Conservation (phyloP, 1,140 invertebrate genomes). For the Manduca sexta region DNA sequence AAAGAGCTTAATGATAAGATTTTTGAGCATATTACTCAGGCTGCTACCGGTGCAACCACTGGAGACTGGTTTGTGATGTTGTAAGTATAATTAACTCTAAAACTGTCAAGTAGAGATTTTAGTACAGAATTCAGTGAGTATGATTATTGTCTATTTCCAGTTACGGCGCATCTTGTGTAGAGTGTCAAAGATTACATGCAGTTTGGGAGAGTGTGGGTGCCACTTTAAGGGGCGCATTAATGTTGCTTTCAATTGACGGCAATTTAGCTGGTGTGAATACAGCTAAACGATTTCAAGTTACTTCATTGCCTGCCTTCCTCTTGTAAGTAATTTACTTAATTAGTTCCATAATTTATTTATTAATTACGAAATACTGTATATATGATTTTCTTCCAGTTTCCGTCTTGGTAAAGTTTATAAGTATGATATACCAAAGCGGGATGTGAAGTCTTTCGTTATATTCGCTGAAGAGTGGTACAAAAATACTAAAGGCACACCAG, state of each 20-base stretch:
- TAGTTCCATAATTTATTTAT: background rate
- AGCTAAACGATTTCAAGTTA: slow-evolving; percentile 83
- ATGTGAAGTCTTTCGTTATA: slow-evolving; percentile 82
- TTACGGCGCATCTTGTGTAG: slow-evolving; percentile 84
- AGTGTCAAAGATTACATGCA: slow-evolving; percentile 84
- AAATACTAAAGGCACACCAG: slow-evolving; percentile 81
- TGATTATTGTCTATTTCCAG: slow-evolving; percentile 59
- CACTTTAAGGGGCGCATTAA: slow-evolving; percentile 84
- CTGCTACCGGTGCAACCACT: slow-evolving; percentile 91
- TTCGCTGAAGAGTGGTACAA: slow-evolving; percentile 89
- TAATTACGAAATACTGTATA: no score
- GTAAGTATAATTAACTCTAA: slow-evolving; percentile 76
- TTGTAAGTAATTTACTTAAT: slow-evolving; percentile 77
- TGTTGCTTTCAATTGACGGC: slow-evolving; percentile 85
- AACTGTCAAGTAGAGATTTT: slow-evolving; percentile 12
- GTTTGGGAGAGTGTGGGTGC: slow-evolving; percentile 88
- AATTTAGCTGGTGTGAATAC: slow-evolving; percentile 80
- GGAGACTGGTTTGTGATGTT: slow-evolving; percentile 97
- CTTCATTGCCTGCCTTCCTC: slow-evolving; percentile 84
- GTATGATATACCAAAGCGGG: slow-evolving; percentile 84
- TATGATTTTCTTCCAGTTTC: slow-evolving; percentile 76
- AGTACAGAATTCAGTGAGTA: slow-evolving; percentile 1
- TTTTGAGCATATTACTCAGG: slow-evolving; percentile 96
- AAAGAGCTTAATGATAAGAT: slow-evolving; percentile 89
- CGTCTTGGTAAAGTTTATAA: slow-evolving; percentile 89